A percentile compares a stretch with the other conserved stretches of the same genome.
Evolutionary conservation across 2,113 vertebrate genomes (phyloP).

Genomic region (Pseudorectes ferrugineus): DNA sequence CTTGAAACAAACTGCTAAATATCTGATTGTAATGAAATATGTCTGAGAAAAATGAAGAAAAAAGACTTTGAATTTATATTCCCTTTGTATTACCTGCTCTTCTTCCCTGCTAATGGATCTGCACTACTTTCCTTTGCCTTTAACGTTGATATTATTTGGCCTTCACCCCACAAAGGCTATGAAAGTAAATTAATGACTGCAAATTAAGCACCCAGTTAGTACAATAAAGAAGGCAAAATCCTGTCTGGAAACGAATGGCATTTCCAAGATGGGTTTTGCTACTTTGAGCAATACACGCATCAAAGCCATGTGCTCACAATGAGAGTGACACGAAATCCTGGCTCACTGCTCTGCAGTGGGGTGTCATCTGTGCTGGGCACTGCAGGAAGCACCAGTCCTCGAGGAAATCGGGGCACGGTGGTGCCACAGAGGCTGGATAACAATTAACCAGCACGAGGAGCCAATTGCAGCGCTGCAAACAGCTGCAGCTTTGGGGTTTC

Average conservation of each 20-base stretch:
- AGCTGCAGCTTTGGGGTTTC: neutral
- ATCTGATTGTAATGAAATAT: neutral
- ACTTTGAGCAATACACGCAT: neutral
- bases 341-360: neutral
- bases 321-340: neutral
- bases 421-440: neutral
- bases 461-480: neutral
- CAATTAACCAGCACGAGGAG: neutral
- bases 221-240: neutral
- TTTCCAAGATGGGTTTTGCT: neutral
- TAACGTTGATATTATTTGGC: neutral
- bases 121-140: neutral
- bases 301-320: neutral
- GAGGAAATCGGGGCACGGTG: rapidly evolving
- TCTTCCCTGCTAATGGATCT: neutral
- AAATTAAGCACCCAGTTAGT: neutral
- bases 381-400: neutral
- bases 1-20: neutral
- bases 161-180: neutral
- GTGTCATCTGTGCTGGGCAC: neutral
- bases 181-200: neutral
- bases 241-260: neutral
- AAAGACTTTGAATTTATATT: neutral
- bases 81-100: neutral
- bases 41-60: neutral